phyloP scores from a whole-genome alignment of 1,140 invertebrate species.

The Ectropis grisescens region DNA sequence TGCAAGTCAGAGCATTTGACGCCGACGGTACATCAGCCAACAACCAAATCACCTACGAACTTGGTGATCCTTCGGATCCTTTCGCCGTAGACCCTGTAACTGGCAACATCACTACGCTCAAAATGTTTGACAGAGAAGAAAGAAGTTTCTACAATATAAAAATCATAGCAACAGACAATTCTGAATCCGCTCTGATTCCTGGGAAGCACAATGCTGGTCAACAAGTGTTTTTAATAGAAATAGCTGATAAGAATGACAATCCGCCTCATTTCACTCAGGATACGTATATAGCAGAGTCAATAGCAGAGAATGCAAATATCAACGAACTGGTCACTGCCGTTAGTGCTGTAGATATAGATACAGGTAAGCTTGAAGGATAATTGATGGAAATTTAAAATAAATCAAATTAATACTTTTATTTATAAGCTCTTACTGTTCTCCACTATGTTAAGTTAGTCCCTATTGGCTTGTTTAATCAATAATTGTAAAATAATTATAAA shows the following conservation, averaged over 20 bases:
- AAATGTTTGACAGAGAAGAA: slow-evolving; percentile 85
- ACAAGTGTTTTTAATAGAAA: slow-evolving; percentile 86
- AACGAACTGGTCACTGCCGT: slow-evolving; percentile 87
- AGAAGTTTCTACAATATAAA: slow-evolving; percentile 86
- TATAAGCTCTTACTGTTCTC: too few relatives aligned
- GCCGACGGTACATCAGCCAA: slow-evolving; percentile 85
- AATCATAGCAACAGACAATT: slow-evolving; percentile 88
- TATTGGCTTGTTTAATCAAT: too few relatives aligned
- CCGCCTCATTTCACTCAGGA: slow-evolving; percentile 82
- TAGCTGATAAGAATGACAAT: slow-evolving; percentile 94
- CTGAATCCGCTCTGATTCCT: slow-evolving; percentile 80
- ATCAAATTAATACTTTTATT: too few relatives aligned
- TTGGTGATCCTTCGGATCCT: slow-evolving; percentile 77
- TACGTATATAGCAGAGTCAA: slow-evolving; percentile 81
- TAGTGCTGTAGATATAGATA: slow-evolving; percentile 83
- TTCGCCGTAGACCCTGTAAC: slow-evolving; percentile 85
- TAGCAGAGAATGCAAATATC: slow-evolving; percentile 86
- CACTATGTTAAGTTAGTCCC: too few relatives aligned
- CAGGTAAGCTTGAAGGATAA: slow-evolving; percentile 67
- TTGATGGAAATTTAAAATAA: too few relatives aligned
- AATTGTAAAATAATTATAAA: too few relatives aligned
- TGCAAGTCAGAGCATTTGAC: slow-evolving; percentile 89
- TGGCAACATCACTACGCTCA: slow-evolving; percentile 86
- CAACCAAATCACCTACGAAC: slow-evolving; percentile 84
- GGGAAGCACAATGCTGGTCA: slow-evolving; percentile 79